Evolutionary conservation across 92 coral and sea anemone genomes (phyloP).

Genomic region (Anthopleura xanthogrammica): DNA sequence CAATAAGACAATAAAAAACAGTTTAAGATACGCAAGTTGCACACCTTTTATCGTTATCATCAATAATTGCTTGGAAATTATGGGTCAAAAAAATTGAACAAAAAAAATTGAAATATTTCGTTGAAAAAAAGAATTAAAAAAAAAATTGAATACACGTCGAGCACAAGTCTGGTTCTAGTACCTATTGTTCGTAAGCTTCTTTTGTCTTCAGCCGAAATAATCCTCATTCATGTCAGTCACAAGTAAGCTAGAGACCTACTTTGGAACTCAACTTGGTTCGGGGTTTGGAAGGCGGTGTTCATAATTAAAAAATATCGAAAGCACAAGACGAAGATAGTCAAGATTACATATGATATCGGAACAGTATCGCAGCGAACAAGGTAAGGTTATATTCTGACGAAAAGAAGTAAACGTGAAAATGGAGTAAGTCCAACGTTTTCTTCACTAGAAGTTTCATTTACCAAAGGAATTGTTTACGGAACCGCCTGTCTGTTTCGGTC

Average conservation of each 20-base stretch:
- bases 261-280: not conserved
- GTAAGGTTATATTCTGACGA: not conserved
- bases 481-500: slow-evolving; percentile 1
- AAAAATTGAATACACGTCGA: slow-evolving; percentile 12
- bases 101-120: not conserved
- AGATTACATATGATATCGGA: slow-evolving; percentile 18
- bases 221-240: not conserved
- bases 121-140: slow-evolving; percentile 13
- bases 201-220: slow-evolving; percentile 19
- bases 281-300: not conserved
- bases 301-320: not conserved
- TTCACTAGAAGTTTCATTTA: not conserved
- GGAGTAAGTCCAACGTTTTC: too few species aligned
- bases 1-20: slow-evolving; percentile 28
- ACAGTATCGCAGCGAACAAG: not conserved
- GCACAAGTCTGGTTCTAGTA: not conserved
- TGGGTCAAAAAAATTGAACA: not conserved
- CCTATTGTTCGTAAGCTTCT: slow-evolving; percentile 11
- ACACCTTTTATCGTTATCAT: slow-evolving; percentile 3
- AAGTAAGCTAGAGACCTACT: not conserved
- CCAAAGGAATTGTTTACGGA: not conserved
- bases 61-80: not conserved
- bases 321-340: not conserved
- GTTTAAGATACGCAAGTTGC: slow-evolving; percentile 12
- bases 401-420: too few species aligned